Conservation (phyloP, 2,113 vertebrate species). For the Tachycineta bicolor region DNA sequence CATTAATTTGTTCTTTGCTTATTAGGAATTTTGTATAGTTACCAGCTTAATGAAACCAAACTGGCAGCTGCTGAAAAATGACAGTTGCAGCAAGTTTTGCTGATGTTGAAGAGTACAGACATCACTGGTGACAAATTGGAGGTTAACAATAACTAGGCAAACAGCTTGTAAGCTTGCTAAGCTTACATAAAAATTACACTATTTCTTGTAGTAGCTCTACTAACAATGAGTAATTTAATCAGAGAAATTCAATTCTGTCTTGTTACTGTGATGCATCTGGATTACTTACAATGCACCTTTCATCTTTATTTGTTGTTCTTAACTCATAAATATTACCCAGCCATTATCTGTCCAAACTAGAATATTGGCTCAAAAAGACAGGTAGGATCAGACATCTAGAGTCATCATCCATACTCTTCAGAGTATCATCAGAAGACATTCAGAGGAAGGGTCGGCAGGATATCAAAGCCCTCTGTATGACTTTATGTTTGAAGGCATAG, state of each 20-base stretch:
- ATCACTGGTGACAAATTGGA: not conserved
- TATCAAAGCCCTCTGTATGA: not conserved
- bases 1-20: not conserved
- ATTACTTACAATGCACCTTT: not conserved
- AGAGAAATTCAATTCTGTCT: not conserved
- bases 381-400: accelerated
- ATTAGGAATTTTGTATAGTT: not conserved
- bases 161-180: not conserved
- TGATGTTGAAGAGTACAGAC: not conserved
- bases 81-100: not conserved
- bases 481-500: not conserved
- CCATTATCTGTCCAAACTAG: not conserved
- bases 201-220: not conserved
- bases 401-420: not conserved
- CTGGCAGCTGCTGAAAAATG: not conserved
- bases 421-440: not conserved
- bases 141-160: not conserved
- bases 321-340: not conserved
- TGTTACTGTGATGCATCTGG: not conserved
- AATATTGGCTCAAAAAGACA: not conserved
- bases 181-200: not conserved
- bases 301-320: not conserved
- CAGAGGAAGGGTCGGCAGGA: not conserved
- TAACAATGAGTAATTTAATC: not conserved
- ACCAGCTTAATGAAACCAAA: not conserved